Conservation (phyloP, 1,140 invertebrate genomes). For the Schlechtendalia chinensis region DNA sequence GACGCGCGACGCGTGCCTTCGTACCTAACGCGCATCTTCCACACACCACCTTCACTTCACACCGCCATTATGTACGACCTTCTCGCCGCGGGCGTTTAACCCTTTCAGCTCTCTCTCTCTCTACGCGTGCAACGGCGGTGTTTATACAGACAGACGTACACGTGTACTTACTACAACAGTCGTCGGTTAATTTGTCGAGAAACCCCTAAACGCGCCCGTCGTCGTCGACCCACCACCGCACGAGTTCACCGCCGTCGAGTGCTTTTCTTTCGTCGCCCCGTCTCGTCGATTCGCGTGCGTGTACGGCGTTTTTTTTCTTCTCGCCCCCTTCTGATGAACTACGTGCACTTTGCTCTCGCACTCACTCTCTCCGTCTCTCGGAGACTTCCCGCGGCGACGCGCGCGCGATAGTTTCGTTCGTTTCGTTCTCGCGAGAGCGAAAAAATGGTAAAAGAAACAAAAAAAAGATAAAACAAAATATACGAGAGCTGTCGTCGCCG, state of each 20-base stretch:
- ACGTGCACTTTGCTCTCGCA: slow-evolving; percentile 16
- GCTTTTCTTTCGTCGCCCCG: slow-evolving; percentile 5
- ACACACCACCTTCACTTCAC: too few species aligned
- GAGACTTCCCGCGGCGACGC: slow-evolving; percentile 10
- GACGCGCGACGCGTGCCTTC: neutral
- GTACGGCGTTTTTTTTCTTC: neutral
- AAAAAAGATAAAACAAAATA: neutral
- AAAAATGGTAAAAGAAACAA: too few species aligned
- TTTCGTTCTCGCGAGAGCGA: slow-evolving; percentile 7
- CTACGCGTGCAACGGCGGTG: neutral
- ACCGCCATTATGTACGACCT: too few species aligned
- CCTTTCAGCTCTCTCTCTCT: too few species aligned
- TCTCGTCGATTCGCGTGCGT: neutral
- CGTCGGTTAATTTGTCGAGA: slow-evolving; percentile 44
- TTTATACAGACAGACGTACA: too few species aligned
- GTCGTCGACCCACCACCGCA: too few species aligned
- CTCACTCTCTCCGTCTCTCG: too few species aligned
- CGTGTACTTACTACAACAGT: too few species aligned
- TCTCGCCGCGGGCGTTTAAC: too few species aligned
- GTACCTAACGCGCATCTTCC: neutral
- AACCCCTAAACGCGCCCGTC: slow-evolving; percentile 22
- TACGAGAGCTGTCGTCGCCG: slow-evolving; percentile 27
- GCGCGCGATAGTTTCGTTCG: too few species aligned
- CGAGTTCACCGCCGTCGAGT: neutral
- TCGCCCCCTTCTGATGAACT: too few species aligned